Conservation (phyloP, 2,113 vertebrate genomes). For the Typhlomys cinereus region DNA sequence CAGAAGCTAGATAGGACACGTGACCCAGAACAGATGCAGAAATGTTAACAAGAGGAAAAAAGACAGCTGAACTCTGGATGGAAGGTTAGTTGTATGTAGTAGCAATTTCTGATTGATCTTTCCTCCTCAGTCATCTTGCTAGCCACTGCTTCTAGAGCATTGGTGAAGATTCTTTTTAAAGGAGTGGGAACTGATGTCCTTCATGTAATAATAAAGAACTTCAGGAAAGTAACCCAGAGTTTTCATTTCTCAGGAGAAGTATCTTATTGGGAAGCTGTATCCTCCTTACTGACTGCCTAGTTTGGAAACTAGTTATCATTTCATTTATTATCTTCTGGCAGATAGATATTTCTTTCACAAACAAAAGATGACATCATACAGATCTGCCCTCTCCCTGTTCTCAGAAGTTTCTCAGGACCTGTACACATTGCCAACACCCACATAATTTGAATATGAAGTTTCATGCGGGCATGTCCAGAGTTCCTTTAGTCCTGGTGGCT, state of each 20-base stretch:
- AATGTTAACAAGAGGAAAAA: slow-evolving; percentile 17
- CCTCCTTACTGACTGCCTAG: slow-evolving; percentile 10
- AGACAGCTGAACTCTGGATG: not conserved
- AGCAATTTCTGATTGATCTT: slow-evolving; percentile 8
- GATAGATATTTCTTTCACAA: slow-evolving; percentile 9
- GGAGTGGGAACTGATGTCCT: not conserved
- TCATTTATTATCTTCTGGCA: not conserved
- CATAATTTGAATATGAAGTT: not conserved
- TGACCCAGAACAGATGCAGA: slow-evolving; percentile 53
- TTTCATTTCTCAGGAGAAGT: slow-evolving; percentile 43
- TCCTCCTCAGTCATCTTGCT: slow-evolving; percentile 41
- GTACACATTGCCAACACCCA: not conserved
- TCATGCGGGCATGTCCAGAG: not conserved
- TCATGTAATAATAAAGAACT: slow-evolving; percentile 31
- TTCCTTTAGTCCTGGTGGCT: not conserved
- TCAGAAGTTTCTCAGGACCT: not conserved
- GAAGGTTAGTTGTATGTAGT: not conserved
- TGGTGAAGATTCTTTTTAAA: slow-evolving; percentile 27
- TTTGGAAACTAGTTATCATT: slow-evolving; percentile 40
- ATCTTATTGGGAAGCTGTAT: not conserved
- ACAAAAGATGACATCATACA: not conserved
- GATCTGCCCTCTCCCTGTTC: not conserved
- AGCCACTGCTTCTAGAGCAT: slow-evolving; percentile 41
- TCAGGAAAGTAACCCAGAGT: not conserved
- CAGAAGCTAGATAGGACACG: not conserved